phyloP scores from a whole-genome alignment of 1,140 invertebrate genomes.

The Stratiolaelaps scimitus region DNA sequence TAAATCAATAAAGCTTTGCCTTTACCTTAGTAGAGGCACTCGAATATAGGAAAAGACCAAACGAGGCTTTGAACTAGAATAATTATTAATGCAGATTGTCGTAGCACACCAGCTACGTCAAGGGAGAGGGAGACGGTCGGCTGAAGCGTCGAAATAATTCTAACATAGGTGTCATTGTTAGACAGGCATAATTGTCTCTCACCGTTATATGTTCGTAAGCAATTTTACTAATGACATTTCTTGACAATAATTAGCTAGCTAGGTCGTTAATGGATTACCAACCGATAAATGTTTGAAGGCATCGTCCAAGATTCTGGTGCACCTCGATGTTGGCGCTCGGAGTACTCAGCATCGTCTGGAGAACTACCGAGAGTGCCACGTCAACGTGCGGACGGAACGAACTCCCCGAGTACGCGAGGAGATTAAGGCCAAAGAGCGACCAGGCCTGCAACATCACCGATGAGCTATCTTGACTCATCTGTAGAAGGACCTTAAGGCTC shows the following conservation, averaged over 20 bases:
- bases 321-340: conserved; percentile 19
- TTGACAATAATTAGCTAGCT: too few species aligned
- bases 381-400: conserved; percentile 15
- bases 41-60: too few species aligned
- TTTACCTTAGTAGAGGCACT: too few species aligned
- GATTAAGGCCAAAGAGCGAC: conserved; percentile 11
- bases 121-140: background rate
- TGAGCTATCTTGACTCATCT: conserved; percentile 11
- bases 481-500: conserved; percentile 13
- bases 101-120: too few species aligned
- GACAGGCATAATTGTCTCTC: too few species aligned
- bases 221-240: too few species aligned
- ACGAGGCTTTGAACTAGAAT: too few species aligned
- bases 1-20: too few species aligned
- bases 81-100: too few species aligned
- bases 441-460: background rate
- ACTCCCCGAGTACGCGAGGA: conserved; percentile 9
- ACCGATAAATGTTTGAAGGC: conserved; percentile 30
- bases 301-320: conserved; percentile 28
- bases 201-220: too few species aligned
- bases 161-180: too few species aligned
- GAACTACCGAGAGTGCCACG: conserved; percentile 14
- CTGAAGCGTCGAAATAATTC: conserved; percentile 7
- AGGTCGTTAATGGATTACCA: background rate
- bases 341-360: conserved; percentile 15